Base-by-base conservation (phyloP, 2,113 vertebrate species). In the Polyodon spathula region DNA sequence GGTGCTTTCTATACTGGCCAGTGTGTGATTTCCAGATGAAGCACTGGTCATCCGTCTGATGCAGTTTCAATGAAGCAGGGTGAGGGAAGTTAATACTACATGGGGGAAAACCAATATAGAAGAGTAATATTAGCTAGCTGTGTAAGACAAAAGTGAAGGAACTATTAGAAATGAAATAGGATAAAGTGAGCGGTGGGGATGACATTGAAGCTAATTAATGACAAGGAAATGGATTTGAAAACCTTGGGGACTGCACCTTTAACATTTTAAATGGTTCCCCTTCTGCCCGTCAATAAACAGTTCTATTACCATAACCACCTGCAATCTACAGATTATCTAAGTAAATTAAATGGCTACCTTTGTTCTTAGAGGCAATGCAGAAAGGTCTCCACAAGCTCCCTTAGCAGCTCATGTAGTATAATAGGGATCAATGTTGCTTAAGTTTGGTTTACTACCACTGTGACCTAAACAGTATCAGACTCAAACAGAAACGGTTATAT, bases 401-500 rank as follows among this genome's bases (percentile, higher is more conserved):
- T 40, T 54, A 56, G 3, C 11, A 58, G 59, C 37, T 44, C 58
- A 58, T 39, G 54, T 46, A 44, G 54, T 42, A 53, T 61, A 58
- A 61, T 64, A 54, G 58, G 70, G 73, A 74, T 72, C 73, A 66
- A 73, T 74, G 68, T 59, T 60, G 42, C 38, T 67, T 56, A 77
- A 64, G 70, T 63, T 63, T 71, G 62, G 65, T 83, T 83, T 78
- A 77, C 64, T 63, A 66, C 68, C 61, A 58, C 58, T 55, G 54
- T 54, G 50, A 54, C 63, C 46, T 55, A 42, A 62, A 63, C 58
- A 65, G 68, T 82, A 80, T 86, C 78, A 74, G 70, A 40, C 57
- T 43, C 37, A 46, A 75, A 67, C 81, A 80, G 77, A 78, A 78
- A 74, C 72, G 61, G 66, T 60, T 68, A 66, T 66, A 66, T 56